Percentiles rank a stretch among this genome's conserved stretches.
These are phyloP conservation scores for Phasianus colchicus DNA, from an alignment of 2,113 vertebrate species.

Conservation along the genomic window DNA sequence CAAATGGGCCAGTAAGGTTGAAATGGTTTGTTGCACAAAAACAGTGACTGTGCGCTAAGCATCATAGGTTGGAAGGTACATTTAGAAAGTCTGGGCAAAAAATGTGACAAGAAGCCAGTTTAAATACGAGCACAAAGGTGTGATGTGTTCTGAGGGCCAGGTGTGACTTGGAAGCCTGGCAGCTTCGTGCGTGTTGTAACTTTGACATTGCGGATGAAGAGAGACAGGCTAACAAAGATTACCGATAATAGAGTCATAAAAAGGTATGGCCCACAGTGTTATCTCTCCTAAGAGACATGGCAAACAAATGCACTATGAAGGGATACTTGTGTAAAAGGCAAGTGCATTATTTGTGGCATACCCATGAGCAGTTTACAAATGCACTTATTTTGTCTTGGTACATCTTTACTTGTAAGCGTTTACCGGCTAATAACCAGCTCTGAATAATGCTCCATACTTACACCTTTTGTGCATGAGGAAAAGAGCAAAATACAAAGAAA, in stretches of 20 bases:
- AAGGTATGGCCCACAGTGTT: slow-evolving; percentile 62
- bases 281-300: background rate
- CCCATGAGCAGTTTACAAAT: slow-evolving; percentile 51
- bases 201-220: slow-evolving; percentile 56
- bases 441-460: background rate
- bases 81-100: slow-evolving; percentile 58
- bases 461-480: slow-evolving; percentile 12
- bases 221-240: slow-evolving; percentile 69
- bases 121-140: slow-evolving; percentile 59
- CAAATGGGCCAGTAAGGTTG: background rate
- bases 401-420: slow-evolving; percentile 59
- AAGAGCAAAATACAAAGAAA: slow-evolving; percentile 13
- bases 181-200: slow-evolving; percentile 43
- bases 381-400: slow-evolving; percentile 54
- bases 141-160: slow-evolving; percentile 72
- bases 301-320: slow-evolving; percentile 24
- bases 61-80: slow-evolving; percentile 39
- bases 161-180: slow-evolving; percentile 73
- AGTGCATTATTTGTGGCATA: slow-evolving; percentile 50
- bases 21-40: slow-evolving; percentile 51
- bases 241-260: slow-evolving; percentile 36
- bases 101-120: slow-evolving; percentile 74
- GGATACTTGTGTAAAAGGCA: slow-evolving; percentile 71
- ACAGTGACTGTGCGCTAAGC: slow-evolving; percentile 24
- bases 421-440: slow-evolving; percentile 38